Conservation (phyloP, 2,888 invertebrate genomes). For the Anthrax anthrax region DNA sequence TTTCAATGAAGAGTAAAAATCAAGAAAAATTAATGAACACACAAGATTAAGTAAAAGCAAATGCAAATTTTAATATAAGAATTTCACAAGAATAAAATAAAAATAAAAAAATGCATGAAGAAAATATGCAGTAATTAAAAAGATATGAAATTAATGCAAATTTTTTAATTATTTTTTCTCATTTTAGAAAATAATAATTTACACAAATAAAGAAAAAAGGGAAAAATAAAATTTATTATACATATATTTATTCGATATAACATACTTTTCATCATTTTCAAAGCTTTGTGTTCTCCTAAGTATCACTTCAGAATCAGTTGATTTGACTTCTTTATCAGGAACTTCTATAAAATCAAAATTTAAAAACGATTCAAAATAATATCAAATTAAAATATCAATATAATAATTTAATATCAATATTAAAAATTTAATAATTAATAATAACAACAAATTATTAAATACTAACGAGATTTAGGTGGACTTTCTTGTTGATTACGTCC, state of each 20-base stretch:
- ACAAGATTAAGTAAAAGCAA: no score
- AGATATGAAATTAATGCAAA: no score
- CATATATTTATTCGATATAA: slow-evolving; percentile 18
- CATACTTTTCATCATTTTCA: slow-evolving; percentile 79
- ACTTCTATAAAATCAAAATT: slow-evolving; percentile 34
- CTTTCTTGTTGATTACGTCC: slow-evolving; percentile 39
- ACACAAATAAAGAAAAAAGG: slow-evolving; percentile 6
- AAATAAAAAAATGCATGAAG: no score
- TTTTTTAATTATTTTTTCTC: no score
- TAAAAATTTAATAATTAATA: no score
- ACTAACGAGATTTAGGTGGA: slow-evolving; percentile 39
- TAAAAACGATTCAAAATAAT: neutral
- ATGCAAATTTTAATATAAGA: no score
- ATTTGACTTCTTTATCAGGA: slow-evolving; percentile 38
- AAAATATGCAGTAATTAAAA: no score
- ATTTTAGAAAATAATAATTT: no score
- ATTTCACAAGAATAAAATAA: no score
- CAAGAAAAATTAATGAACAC: no score
- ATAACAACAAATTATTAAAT: slow-evolving; percentile 9
- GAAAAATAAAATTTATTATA: neutral
- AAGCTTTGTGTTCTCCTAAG: slow-evolving; percentile 74
- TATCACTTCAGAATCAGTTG: slow-evolving; percentile 47
- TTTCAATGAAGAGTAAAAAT: no score
- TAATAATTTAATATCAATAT: no score
- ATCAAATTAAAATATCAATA: neutral